Base-by-base conservation (phyloP, 2,888 invertebrate genomes). In the Hemaris fuciformis region DNA sequence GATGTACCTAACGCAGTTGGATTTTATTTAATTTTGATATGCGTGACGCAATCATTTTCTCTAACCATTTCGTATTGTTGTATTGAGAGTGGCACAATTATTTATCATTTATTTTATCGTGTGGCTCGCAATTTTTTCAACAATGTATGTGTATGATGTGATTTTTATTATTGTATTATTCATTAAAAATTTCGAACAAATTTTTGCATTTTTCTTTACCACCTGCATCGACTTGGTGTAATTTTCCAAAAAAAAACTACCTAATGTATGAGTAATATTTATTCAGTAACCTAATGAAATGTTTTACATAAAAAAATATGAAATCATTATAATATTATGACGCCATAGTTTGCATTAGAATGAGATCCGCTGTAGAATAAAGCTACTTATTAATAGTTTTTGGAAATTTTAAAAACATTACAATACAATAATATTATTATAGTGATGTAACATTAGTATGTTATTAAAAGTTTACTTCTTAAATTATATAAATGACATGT, bases 81-180 rank as follows among this genome's bases (percentile, higher is more conserved):
- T 84, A 84, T 81, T 81, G 69, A 78, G 81, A 80, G 81, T 83
- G 80, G 82, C 84, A 84, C 82, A 80, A 80, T 72, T 67, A 68
- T 75, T 69, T 67, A 48, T 69, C 69, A 69, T 42, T 67, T 72
- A 75, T 76, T 64, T 71, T 68, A 64, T 60, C 74, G 84, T 81
- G 85, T 89, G 85, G 61, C 77, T 85, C 85, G 86, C 85, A 76
- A 74, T 85, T 81, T 38, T 83, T 78, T 76, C 76, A 76, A 80
- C 77, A 82, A 85, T 84, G 82, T 81, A 81, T 83, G 83, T 89
- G 87, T 89, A 86, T 88, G 84, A 85, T 78, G 89, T 89, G 89
- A 76, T 87, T 89, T 89, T 87, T 87, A 87, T 86, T 85, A 74
- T 83, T 84, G 82, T 88, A 84, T n/a, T 88, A 87, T 87, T 87